phyloP scores from a whole-genome alignment of 1,140 invertebrate genomes.

The Neuroterus valhalla region DNA sequence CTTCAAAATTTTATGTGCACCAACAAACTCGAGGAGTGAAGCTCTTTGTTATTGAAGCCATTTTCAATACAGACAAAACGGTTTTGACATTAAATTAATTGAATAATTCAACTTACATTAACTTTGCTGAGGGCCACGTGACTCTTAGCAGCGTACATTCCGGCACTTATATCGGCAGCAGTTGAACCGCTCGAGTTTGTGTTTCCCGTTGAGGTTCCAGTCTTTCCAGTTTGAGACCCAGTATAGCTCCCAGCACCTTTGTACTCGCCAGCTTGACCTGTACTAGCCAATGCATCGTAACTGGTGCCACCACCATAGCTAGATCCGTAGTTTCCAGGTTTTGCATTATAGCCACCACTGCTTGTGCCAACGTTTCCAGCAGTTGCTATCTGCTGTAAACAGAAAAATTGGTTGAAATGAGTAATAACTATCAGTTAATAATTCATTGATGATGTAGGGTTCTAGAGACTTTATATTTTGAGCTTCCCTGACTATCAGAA shows the following conservation, averaged over 20 bases:
- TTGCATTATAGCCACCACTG: slow-evolving; percentile 79
- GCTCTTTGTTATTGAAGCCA: too few species aligned
- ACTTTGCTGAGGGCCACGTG: slow-evolving; percentile 85
- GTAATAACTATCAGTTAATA: neutral
- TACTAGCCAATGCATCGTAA: slow-evolving; percentile 80
- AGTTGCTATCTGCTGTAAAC: slow-evolving; percentile 76
- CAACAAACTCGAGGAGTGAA: too few species aligned
- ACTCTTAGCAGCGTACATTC: slow-evolving; percentile 82
- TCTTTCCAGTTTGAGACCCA: slow-evolving; percentile 74
- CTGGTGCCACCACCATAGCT: slow-evolving; percentile 78
- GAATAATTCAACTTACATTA: slow-evolving; percentile 76
- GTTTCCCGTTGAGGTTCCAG: slow-evolving; percentile 68
- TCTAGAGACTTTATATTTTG: too few species aligned
- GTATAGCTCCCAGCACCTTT: slow-evolving; percentile 69
- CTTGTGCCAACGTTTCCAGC: slow-evolving; percentile 79
- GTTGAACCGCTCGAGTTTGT: slow-evolving; percentile 76
- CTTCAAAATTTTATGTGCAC: too few species aligned
- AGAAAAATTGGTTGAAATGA: neutral
- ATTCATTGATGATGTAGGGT: neutral
- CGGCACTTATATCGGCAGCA: slow-evolving; percentile 79
- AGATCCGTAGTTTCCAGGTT: slow-evolving; percentile 80
- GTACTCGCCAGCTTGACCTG: slow-evolving; percentile 73
- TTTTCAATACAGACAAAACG: too few species aligned
- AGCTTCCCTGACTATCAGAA: too few species aligned
- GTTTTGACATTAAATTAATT: neutral